Percentiles rank a stretch among this genome's conserved stretches.
phyloP scores from a whole-genome alignment of 2,113 vertebrate genomes.

The Euleptes europaea region DNA sequence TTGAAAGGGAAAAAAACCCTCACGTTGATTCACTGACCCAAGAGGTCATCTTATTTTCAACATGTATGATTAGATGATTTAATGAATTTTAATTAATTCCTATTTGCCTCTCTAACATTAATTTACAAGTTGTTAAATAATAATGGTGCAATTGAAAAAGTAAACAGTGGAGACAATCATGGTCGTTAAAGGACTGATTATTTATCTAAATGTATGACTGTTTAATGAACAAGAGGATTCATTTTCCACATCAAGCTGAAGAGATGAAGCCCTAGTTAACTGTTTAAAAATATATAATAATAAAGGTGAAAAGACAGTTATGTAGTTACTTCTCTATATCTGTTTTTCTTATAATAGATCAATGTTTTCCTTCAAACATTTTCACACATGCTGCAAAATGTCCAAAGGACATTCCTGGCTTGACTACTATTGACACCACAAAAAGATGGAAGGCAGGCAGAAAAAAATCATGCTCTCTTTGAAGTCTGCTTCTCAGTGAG shows the following conservation, averaged over 20 bases:
- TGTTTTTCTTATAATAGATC: not conserved
- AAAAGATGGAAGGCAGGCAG: not conserved
- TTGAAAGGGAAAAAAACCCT: not conserved
- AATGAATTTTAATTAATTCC: constrained; percentile 30
- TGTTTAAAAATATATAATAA: not conserved
- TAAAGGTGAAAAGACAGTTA: not conserved
- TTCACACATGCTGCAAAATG: not conserved
- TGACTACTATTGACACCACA: not conserved
- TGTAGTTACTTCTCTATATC: not conserved
- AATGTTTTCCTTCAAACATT: not conserved
- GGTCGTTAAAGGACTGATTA: not conserved
- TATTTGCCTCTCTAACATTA: constrained; percentile 4
- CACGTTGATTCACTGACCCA: not conserved
- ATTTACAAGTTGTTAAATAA: constrained; percentile 35
- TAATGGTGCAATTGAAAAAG: constrained; percentile 14
- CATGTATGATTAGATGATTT: not conserved
- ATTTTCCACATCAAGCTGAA: constrained; percentile 3
- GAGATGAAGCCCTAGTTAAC: not conserved
- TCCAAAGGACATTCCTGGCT: not conserved
- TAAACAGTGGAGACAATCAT: not conserved
- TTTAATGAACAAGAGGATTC: not conserved
- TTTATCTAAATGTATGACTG: not conserved
- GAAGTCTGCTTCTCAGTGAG: not conserved
- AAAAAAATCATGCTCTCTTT: not conserved
- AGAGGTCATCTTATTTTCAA: not conserved